phyloP scores from a whole-genome alignment of 2,888 invertebrate species.

The Plagodis dolabraria region DNA sequence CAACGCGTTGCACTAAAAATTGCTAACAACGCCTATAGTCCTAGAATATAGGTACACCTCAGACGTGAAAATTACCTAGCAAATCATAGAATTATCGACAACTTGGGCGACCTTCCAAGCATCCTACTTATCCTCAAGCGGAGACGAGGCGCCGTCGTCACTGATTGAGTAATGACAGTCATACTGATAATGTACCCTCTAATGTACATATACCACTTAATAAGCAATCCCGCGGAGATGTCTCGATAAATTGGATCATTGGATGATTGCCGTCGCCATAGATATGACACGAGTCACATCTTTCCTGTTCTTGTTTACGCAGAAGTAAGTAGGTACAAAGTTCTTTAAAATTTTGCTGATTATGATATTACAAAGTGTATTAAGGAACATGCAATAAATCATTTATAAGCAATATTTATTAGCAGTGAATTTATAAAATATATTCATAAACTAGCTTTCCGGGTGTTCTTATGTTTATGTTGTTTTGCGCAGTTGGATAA shows the following conservation, averaged over 20 bases:
- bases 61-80: neutral
- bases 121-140: slow-evolving; percentile 24
- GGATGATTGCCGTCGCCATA: slow-evolving; percentile 68
- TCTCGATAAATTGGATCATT: slow-evolving; percentile 74
- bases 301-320: slow-evolving; percentile 21
- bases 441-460: too few species aligned
- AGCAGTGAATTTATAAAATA: too few species aligned
- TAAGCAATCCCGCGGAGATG: slow-evolving; percentile 66
- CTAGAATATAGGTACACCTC: too few species aligned
- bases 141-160: slow-evolving; percentile 44
- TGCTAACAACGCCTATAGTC: too few species aligned
- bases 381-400: too few species aligned
- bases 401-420: too few species aligned
- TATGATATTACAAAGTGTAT: neutral
- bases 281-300: slow-evolving; percentile 45
- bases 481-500: too few species aligned
- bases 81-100: slow-evolving; percentile 5
- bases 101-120: slow-evolving; percentile 10
- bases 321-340: neutral
- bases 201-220: slow-evolving; percentile 44
- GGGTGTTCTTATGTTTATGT: too few species aligned
- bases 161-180: slow-evolving; percentile 58
- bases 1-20: too few species aligned
- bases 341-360: slow-evolving; percentile 4
- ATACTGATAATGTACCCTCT: slow-evolving; percentile 6